phyloP scores from a whole-genome alignment of 2,797 vertebrate genomes.

The Scyliorhinus canicula region DNA sequence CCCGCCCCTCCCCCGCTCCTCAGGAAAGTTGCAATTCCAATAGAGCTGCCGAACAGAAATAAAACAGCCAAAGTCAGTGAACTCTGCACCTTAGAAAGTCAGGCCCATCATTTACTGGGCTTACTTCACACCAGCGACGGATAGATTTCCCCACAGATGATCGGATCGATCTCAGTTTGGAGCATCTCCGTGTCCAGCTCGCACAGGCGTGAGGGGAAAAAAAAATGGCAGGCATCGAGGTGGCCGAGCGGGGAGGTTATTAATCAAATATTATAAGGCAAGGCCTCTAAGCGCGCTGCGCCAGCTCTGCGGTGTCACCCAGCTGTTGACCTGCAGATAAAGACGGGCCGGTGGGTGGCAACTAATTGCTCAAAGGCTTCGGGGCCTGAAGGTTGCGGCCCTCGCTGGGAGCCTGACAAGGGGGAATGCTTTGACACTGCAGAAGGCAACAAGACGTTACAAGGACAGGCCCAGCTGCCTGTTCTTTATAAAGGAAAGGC shows the following conservation, averaged over 20 bases:
- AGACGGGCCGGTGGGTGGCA: slow-evolving; percentile 63
- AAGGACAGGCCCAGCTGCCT: background rate
- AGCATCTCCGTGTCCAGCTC: background rate
- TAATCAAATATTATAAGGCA: slow-evolving; percentile 24
- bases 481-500: background rate
- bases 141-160: slow-evolving; percentile 38
- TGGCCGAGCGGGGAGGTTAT: background rate
- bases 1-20: background rate
- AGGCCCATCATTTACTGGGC: slow-evolving; percentile 34
- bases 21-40: slow-evolving; percentile 31
- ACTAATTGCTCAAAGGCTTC: slow-evolving; percentile 65
- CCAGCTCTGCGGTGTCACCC: background rate
- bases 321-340: slow-evolving; percentile 28
- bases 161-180: background rate
- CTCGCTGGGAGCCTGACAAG: slow-evolving; percentile 39
- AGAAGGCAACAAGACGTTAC: background rate
- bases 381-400: slow-evolving; percentile 54
- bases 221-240: background rate
- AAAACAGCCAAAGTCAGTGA: slow-evolving; percentile 33
- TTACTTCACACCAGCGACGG: background rate
- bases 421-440: slow-evolving; percentile 11
- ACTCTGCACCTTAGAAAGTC: slow-evolving; percentile 33
- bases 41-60: background rate
- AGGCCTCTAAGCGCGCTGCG: background rate
- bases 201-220: background rate